Base-by-base conservation (phyloP, 2,797 vertebrate genomes). In the Nasua narica region DNA sequence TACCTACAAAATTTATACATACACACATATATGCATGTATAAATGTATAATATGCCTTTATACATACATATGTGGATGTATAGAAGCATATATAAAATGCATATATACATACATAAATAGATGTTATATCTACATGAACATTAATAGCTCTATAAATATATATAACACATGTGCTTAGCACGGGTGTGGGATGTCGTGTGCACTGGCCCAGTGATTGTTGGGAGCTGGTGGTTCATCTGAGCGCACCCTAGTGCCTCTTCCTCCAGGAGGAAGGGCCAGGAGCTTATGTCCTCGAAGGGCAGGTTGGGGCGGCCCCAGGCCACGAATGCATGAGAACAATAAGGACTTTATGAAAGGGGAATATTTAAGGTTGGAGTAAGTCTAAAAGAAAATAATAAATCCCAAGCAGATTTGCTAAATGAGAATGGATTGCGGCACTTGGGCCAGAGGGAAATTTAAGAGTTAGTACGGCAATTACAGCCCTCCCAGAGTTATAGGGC, bases 301-400 rank as follows among this genome's bases (percentile, higher is more conserved):
- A 88, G 69, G 5, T 29, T 60, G 76, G 37, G 69, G 76, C 23
- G 46, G 32, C 12, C 14, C 74, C 37, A 87, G 62, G 58, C 70
- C 27, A 84, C 25, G 18, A 54, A 67, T 72, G 29, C 54, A 19
- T 85, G 87, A 86, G 70, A 81, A 85, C 56, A 84, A 77, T 13
- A 65, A 91, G 58, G 87, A 83, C 85, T 95, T 85, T 69, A 81
- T 89, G 83, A 94, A 96, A 84, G 72, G 70, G 40, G 46, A 37
- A 89, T 94, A 95, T 96, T 97, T 97, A 97, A 96, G 70, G 35
- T 37, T 92, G 92, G 54, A 92, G 27, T 89, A 83, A 94, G 60
- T 91, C 65, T 54, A 72, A 95, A 96, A 96, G 91, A 87, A 97
- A 92, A 77, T 35, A 85, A 58, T 98, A 97, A 97, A 98, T 97